Conservation (phyloP, 2,113 vertebrate species). For the Cyanoliseus patagonus region DNA sequence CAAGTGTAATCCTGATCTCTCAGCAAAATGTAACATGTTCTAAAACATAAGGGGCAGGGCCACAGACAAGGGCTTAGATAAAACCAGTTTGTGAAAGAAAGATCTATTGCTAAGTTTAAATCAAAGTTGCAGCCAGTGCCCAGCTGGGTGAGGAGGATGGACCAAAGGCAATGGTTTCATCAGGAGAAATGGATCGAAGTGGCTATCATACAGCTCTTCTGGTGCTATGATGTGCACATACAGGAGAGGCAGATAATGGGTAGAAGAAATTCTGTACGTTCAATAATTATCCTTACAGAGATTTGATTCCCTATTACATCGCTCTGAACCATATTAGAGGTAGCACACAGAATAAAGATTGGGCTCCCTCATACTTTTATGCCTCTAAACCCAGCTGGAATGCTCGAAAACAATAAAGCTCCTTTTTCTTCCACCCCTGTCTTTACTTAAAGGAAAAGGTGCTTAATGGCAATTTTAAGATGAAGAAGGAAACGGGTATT, state of each 20-base stretch:
- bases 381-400: not conserved
- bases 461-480: conserved; percentile 1
- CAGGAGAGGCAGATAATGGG: not conserved
- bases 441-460: conserved; percentile 4
- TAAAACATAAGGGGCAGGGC: conserved; percentile 10
- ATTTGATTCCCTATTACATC: conserved; percentile 23
- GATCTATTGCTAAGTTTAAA: not conserved
- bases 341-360: not conserved
- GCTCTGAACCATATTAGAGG: not conserved
- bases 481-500: conserved; percentile 21
- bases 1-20: not conserved
- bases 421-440: fast-evolving
- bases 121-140: not conserved
- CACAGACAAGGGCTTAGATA: not conserved
- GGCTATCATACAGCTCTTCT: not conserved
- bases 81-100: not conserved
- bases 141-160: not conserved
- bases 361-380: not conserved
- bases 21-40: not conserved
- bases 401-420: not conserved
- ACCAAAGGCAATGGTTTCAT: not conserved
- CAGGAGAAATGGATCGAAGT: not conserved
- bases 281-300: not conserved
- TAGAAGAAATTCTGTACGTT: not conserved
- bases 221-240: not conserved